Base-by-base conservation (phyloP, 1,140 invertebrate species). In the Lepidurus apus region DNA sequence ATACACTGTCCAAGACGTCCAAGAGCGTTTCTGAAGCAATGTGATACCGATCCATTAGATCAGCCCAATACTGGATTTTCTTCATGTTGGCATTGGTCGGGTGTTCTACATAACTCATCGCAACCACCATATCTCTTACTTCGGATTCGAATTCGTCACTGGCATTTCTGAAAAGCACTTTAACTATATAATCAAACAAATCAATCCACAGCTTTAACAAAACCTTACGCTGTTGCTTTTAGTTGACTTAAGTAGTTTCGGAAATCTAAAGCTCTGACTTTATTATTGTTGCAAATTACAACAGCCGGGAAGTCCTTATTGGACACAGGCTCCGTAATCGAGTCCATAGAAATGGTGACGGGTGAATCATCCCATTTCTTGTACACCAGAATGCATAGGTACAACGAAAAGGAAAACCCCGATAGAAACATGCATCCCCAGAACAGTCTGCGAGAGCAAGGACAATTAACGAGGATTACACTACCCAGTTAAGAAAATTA, bases 341-440 rank as follows among this genome's bases (percentile, higher is more conserved):
- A 65, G 13, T 65, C 53, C 17, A 65, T 5, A 7, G 21, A 13
- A 65, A 65, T 65, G 9, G 53, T 65, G 21, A 65, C 53, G 21
- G 53, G 53, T 65, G 53, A 65, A n/a, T 65, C 53, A n/a, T 65
- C 53, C 53, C 53, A 65, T 17, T 65, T 65, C 21, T 65, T 21
- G 53, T n/a, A 65, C 53, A 65, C 53, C 53, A 65, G 21, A 21
- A 65, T n/a, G 13, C 53, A 65, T 0, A 65, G 53, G 21, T 65
- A 65, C 13, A 65, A 17, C 17, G 53, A 65, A 65, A 65, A 65
- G 1, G 53, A 65, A 13, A 65, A 65, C 6, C 53, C 21, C 8
- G 53, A 65, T 21, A 65, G 6, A 17, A 65, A 65, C 8, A 65
- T 21, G 53, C 53, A 65, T n/a, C 53, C 53, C 53, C 53, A 65